Conservation (phyloP, 2,888 invertebrate genomes). For the Pegoplata infirma region DNA sequence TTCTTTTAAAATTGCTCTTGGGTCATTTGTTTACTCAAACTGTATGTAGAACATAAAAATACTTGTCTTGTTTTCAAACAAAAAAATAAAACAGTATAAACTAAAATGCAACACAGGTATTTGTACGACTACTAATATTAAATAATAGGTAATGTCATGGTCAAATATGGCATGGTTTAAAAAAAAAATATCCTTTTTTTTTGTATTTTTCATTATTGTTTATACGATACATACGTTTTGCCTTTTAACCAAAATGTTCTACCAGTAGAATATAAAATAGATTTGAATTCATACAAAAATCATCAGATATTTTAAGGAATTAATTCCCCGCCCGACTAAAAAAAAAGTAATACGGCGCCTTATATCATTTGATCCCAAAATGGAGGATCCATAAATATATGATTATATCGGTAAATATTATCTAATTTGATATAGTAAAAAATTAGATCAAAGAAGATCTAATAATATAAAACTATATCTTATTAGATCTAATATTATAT, state of each 20-base stretch:
- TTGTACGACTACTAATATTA: conserved; percentile 5
- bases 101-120: not conserved
- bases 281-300: conserved; percentile 30
- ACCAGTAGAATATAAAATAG: conserved; percentile 29
- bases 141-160: conserved; percentile 58
- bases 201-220: conserved; percentile 13
- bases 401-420: too few species aligned
- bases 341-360: too few species aligned
- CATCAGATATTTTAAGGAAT: too few species aligned
- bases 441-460: too few species aligned
- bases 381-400: too few species aligned
- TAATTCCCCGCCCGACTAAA: too few species aligned
- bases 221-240: too few species aligned
- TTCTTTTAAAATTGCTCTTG: conserved; percentile 20
- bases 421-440: too few species aligned
- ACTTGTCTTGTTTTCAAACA: conserved; percentile 4
- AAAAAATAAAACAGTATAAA: not conserved
- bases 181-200: conserved; percentile 34
- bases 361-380: too few species aligned
- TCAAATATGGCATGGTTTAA: conserved; percentile 50
- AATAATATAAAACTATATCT: too few species aligned
- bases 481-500: too few species aligned
- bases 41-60: not conserved
- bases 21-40: conserved; percentile 27
- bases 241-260: conserved; percentile 21